Base-by-base conservation (phyloP, 2,888 invertebrate genomes). In the Drosophila aldrichi region DNA sequence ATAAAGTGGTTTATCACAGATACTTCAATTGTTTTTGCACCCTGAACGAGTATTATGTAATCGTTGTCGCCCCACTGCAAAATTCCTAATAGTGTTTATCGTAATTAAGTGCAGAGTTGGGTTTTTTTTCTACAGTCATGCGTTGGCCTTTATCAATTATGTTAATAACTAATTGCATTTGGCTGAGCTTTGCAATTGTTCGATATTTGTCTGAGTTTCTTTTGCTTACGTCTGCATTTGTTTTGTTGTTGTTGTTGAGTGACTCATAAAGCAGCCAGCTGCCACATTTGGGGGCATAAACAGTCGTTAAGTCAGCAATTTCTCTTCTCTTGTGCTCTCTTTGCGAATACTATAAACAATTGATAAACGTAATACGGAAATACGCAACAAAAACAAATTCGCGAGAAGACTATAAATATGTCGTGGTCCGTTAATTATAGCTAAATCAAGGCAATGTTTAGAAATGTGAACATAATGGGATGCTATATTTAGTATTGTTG, bases 121-220 rank as follows among this genome's bases (percentile, higher is more conserved):
- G 36, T 20, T 69, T 38, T 20, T 69, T 38, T 43, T 51, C 9
- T 25, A 22, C 36, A 16, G 6, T 8, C 29, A 38, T 60, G 38
- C 43, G 41, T 18, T 66, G 20, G 56, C 52, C 20, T 5, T 64
- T 36, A 32, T 54, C 65, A 34, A 16, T 29, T 25, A 34, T 34
- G 40, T 40, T 56, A 71, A 71, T 71, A 71, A 12, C 18, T 48
- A 62, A 75, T 73, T 67, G 46, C 22, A 55, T 40, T 46, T 68
- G 14, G 51, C 58, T 72, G 67, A 67, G 25, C 25, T 49, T 41
- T 58, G 57, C 77, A 58, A 51, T 67, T 58, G n/a, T 49, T 49
- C 46, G 46, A 5, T 20, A 25, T 29, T 66, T 20, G 16, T 41
- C 20, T 18, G 29, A 5, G 29, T 29, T 32, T 12, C 3, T 49